Conservation (phyloP, 2,797 vertebrate genomes). For the Sandelia bainsii region DNA sequence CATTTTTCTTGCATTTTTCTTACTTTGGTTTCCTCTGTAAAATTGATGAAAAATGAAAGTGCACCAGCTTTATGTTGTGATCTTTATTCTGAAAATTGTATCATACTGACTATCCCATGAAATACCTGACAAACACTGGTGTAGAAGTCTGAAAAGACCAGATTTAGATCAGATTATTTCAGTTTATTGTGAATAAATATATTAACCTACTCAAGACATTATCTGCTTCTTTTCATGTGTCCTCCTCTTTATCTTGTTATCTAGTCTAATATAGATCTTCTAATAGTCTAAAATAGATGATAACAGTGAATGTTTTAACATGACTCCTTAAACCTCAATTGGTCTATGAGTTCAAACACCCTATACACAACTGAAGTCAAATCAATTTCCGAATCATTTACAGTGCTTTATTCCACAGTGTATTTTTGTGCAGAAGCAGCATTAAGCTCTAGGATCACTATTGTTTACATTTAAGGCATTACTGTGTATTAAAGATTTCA, state of each 20-base stretch:
- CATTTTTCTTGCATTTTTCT: no score
- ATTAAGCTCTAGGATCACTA: not conserved
- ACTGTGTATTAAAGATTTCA: not conserved
- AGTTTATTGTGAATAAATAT: no score
- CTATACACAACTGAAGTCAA: not conserved
- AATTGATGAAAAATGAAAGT: not conserved
- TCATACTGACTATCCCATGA: no score
- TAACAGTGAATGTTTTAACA: not conserved
- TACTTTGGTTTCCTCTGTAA: not conserved
- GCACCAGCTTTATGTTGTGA: not conserved
- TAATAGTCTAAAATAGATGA: no score
- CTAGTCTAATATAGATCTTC: no score
- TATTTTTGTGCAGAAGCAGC: conserved; percentile 18
- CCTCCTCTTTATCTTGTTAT: no score
- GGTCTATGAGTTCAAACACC: not conserved
- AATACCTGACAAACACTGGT: not conserved
- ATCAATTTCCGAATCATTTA: not conserved
- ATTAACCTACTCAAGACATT: no score
- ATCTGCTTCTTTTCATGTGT: no score
- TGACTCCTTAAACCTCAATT: not conserved
- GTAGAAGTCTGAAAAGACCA: no score
- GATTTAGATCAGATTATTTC: no score
- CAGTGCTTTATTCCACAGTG: conserved; percentile 26
- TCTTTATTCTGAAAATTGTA: no score
- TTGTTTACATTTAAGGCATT: conserved; percentile 2